Conservation (phyloP, 2,888 invertebrate genomes). For the Belgica antarctica region DNA sequence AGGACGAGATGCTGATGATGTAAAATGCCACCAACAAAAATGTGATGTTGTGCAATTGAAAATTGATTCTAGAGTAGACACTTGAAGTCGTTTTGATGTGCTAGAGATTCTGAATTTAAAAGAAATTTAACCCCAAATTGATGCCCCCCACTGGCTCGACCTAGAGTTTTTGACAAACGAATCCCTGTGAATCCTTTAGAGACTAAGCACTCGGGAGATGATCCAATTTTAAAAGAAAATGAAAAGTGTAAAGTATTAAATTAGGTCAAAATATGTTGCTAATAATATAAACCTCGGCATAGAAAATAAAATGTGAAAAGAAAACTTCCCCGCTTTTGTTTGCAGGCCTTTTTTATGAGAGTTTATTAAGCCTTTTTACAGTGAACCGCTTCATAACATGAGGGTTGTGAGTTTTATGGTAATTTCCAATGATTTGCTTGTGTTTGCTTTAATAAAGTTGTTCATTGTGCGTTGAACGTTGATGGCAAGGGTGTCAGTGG, state of each 20-base stretch:
- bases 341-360: not conserved
- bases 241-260: slow-evolving; percentile 10
- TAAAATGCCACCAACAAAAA: not conserved
- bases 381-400: not conserved
- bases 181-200: slow-evolving; percentile 1
- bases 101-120: not conserved
- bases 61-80: not conserved
- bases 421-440: slow-evolving; percentile 35
- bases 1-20: slow-evolving; percentile 34
- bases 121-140: too few species aligned
- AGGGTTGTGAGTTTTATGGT: slow-evolving; percentile 25
- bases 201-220: slow-evolving; percentile 21
- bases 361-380: slow-evolving; percentile 27
- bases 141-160: too few species aligned
- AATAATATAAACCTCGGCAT: slow-evolving; percentile 16
- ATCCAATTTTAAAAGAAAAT: slow-evolving; percentile 8
- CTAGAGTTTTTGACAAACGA: slow-evolving; percentile 1
- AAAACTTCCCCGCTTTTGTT: slow-evolving; percentile 13
- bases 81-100: slow-evolving; percentile 4
- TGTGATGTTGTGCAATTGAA: slow-evolving; percentile 41
- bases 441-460: slow-evolving; percentile 33
- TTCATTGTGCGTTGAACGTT: slow-evolving; percentile 23
- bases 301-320: slow-evolving; percentile 16
- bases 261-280: slow-evolving; percentile 42
- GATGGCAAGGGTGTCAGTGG: slow-evolving; percentile 34